phyloP scores from a whole-genome alignment of 2,797 vertebrate genomes.

The Anguilla marmorata region DNA sequence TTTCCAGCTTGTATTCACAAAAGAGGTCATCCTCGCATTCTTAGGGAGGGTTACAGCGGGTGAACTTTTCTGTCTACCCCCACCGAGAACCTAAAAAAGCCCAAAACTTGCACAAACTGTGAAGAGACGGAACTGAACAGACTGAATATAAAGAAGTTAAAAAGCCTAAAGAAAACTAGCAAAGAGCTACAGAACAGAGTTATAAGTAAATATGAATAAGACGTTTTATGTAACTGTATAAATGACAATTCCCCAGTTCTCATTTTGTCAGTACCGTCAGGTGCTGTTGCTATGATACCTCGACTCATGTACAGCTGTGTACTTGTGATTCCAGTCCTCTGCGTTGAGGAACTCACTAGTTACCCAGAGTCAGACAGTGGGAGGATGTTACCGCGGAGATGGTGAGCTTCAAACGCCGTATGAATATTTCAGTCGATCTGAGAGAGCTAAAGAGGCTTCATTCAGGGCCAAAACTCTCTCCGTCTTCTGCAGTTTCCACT shows the following conservation, averaged over 20 bases:
- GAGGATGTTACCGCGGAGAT: background rate
- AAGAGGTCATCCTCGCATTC: background rate
- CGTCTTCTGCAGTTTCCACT: background rate
- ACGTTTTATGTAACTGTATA: background rate
- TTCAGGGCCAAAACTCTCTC: constrained; percentile 13
- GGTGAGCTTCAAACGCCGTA: background rate
- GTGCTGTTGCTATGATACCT: background rate
- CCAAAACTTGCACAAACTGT: background rate
- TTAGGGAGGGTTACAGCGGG: background rate
- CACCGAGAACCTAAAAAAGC: background rate
- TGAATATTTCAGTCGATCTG: background rate
- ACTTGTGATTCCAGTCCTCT: background rate
- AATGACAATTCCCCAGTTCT: background rate
- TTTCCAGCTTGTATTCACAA: background rate
- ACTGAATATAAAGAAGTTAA: background rate
- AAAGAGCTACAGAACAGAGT: background rate
- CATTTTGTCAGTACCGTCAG: background rate
- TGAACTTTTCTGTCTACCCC: background rate
- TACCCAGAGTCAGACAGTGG: background rate
- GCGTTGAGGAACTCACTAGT: background rate
- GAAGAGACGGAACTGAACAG: background rate
- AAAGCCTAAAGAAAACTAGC: background rate
- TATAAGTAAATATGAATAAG: background rate
- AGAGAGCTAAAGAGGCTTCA: background rate
- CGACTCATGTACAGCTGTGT: background rate